Evolutionary conservation across 2,113 vertebrate genomes (phyloP).

Genomic region (Hippocampus abdominalis): DNA sequence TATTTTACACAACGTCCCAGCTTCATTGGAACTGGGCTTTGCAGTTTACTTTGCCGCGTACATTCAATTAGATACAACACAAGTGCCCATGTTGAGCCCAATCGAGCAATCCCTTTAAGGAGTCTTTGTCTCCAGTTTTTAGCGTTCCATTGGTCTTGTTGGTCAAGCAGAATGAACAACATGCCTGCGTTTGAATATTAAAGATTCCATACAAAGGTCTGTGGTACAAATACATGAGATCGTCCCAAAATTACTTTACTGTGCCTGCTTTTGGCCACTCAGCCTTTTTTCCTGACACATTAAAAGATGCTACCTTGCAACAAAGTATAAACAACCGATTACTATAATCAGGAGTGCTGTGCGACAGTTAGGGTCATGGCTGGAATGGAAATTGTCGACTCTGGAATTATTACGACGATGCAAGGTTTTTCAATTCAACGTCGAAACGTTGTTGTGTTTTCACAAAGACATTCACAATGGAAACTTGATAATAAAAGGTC

Average conservation of each 20-base stretch:
- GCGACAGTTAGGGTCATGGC: neutral
- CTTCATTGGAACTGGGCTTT: too few species aligned
- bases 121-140: too few species aligned
- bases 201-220: neutral
- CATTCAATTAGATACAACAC: too few species aligned
- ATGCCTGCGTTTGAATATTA: neutral
- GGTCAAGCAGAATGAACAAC: too few species aligned
- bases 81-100: too few species aligned
- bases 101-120: too few species aligned
- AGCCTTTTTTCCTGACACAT: neutral
- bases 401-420: neutral
- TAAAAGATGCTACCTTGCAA: neutral
- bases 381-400: conserved; percentile 1
- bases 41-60: too few species aligned
- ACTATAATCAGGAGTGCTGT: neutral
- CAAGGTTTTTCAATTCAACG: neutral
- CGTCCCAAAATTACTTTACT: neutral
- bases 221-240: neutral
- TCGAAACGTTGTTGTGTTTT: neutral
- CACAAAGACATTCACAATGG: neutral
- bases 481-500: neutral
- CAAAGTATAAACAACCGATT: neutral
- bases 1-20: too few species aligned
- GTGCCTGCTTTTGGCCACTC: neutral
- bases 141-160: too few species aligned